Conservation (phyloP, 2,113 vertebrate genomes). For the Chloebia gouldiae region DNA sequence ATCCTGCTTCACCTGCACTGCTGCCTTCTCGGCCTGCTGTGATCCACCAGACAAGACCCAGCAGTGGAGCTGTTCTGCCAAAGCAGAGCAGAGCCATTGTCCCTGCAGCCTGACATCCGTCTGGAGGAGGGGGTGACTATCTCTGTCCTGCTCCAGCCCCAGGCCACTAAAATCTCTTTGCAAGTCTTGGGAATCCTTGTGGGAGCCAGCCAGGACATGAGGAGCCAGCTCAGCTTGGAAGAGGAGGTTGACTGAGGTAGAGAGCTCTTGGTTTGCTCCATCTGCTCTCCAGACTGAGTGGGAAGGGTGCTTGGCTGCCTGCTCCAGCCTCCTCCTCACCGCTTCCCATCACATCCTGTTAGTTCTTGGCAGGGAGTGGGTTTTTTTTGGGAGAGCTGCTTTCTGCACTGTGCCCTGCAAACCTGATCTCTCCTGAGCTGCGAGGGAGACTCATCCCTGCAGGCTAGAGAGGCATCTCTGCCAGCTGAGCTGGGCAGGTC, state of each 20-base stretch:
- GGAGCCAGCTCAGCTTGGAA: neutral
- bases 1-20: neutral
- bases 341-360: neutral
- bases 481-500: neutral
- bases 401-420: neutral
- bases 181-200: neutral
- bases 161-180: neutral
- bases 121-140: neutral
- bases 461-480: neutral
- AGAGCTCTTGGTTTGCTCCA: neutral
- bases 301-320: neutral
- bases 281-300: slow-evolving; percentile 27
- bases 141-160: neutral
- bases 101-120: neutral
- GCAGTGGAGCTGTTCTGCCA: neutral
- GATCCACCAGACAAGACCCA: neutral
- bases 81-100: neutral
- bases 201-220: neutral
- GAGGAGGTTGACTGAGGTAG: neutral
- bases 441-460: neutral
- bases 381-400: neutral
- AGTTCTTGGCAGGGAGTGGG: neutral
- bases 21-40: neutral
- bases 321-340: neutral
- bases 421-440: neutral